Percentiles rank a stretch among this genome's conserved stretches.
These are phyloP conservation scores for Chouioia cunea DNA, from an alignment of 2,888 invertebrate genomes.

Conservation along the genomic window DNA sequence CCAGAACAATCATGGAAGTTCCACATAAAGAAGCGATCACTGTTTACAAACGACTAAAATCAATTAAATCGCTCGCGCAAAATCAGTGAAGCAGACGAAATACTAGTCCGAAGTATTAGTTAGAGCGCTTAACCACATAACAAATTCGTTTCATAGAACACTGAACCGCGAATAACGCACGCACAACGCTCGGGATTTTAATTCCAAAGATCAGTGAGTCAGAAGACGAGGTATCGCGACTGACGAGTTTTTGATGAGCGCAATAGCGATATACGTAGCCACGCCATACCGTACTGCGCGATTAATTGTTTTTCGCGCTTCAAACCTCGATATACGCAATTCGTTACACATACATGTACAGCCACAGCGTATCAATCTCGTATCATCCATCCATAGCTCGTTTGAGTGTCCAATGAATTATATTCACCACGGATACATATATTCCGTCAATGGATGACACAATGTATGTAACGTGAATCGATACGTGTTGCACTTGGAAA, in stretches of 20 bases:
- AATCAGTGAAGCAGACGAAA: no score
- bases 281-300: not conserved
- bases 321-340: no score
- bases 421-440: conserved; percentile 1
- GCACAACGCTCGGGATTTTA: conserved; percentile 13
- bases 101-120: no score
- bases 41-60: no score
- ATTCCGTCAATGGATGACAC: not conserved
- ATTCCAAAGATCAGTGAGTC: conserved; percentile 5
- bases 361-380: conserved; percentile 27
- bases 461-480: no score
- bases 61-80: no score
- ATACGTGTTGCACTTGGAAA: no score
- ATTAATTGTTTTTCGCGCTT: conserved; percentile 42
- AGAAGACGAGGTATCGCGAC: conserved; percentile 34
- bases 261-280: not conserved
- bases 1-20: no score
- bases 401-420: conserved; percentile 17
- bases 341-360: not conserved
- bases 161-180: not conserved
- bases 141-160: no score
- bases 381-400: conserved; percentile 12
- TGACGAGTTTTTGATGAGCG: conserved; percentile 40
- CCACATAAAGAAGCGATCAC: no score
- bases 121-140: no score